phyloP scores from a whole-genome alignment of 1,140 invertebrate genomes.

The Saccostrea glomerata region DNA sequence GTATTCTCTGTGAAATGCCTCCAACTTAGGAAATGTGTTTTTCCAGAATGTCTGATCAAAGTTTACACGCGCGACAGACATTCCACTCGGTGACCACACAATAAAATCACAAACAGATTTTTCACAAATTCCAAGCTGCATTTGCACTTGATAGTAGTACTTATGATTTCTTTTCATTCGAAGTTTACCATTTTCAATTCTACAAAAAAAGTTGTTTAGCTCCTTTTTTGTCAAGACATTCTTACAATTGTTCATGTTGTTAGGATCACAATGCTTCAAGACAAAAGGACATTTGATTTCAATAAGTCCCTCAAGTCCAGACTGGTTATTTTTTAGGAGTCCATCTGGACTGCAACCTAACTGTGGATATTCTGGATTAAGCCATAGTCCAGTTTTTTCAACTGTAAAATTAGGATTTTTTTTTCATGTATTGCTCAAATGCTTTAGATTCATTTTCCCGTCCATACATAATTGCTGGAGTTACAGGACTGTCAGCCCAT shows the following conservation, averaged over 20 bases:
- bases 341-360: no score
- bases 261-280: neutral
- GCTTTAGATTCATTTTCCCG: constrained; percentile 14
- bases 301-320: neutral
- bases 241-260: neutral
- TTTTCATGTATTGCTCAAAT: constrained; percentile 4
- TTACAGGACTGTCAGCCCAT: neutral
- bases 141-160: constrained; percentile 41
- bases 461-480: no score
- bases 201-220: neutral
- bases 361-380: no score
- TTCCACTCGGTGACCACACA: constrained; percentile 35
- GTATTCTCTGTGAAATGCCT: constrained; percentile 7
- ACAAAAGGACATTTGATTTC: neutral
- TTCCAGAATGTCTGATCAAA: constrained; percentile 41
- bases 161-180: constrained; percentile 14
- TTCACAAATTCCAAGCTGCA: neutral
- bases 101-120: constrained; percentile 26
- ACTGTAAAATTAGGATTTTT: neutral
- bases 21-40: neutral
- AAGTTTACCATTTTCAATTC: neutral
- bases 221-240: neutral
- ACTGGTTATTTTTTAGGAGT: no score
- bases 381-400: no score
- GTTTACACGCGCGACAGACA: neutral